Evolutionary conservation across 1,140 invertebrate genomes (phyloP).

Genomic region (Atopsyche davidsoni): DNA sequence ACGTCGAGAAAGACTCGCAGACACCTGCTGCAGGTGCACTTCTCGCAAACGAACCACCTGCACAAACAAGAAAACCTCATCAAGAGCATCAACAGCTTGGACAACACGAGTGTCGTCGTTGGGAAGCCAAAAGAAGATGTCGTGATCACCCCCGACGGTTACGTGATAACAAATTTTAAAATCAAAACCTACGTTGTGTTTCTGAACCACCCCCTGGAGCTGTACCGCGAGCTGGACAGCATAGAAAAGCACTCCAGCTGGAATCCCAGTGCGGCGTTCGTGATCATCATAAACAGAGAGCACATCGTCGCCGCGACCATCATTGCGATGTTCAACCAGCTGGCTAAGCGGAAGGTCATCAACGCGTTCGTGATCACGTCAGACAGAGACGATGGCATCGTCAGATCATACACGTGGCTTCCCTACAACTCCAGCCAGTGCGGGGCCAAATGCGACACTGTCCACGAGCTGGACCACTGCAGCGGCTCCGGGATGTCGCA

Average conservation of each 20-base stretch:
- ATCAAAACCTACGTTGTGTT: slow-evolving; percentile 4
- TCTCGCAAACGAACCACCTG: background rate
- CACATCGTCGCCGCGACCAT: background rate
- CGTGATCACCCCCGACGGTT: background rate
- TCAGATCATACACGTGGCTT: slow-evolving; percentile 13
- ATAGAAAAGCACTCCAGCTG: slow-evolving; percentile 7
- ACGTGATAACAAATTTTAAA: too few species aligned
- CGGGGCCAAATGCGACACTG: slow-evolving; percentile 2
- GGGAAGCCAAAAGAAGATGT: background rate
- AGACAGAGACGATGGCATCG: background rate
- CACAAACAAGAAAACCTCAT: slow-evolving; percentile 2
- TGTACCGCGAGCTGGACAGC: slow-evolving; percentile 3
- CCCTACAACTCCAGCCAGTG: slow-evolving; percentile 7
- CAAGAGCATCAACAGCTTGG: background rate
- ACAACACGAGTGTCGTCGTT: slow-evolving; percentile 3
- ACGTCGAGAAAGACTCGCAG: too few species aligned
- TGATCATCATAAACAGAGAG: slow-evolving; percentile 8
- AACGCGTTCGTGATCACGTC: slow-evolving; percentile 8
- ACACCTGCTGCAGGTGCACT: too few species aligned
- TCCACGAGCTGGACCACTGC: slow-evolving; percentile 10
- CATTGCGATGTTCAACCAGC: slow-evolving; percentile 16
- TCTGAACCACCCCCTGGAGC: slow-evolving; percentile 2
- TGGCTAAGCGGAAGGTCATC: slow-evolving; percentile 6
- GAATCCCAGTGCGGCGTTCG: slow-evolving; percentile 16
- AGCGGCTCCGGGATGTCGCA: background rate